Evolutionary conservation across 2,888 invertebrate species (phyloP).

Genomic region (Epistrophe grossulariae): DNA sequence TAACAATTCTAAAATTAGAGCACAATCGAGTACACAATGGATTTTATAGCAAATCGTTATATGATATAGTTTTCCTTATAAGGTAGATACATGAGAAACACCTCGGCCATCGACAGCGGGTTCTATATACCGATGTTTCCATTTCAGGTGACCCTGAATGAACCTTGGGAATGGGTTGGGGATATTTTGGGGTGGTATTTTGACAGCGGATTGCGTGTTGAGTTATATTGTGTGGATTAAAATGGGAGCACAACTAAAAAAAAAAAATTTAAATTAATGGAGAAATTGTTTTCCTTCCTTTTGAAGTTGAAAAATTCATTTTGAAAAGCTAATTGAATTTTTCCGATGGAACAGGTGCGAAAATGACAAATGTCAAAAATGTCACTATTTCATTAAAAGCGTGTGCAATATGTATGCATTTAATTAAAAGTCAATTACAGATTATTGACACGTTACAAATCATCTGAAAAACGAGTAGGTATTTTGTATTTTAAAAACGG

Average conservation of each 20-base stretch:
- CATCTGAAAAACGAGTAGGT: not conserved
- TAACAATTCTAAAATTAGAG: slow-evolving; percentile 70
- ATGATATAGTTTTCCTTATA: slow-evolving; percentile 20
- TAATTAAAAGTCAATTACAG: slow-evolving; percentile 28
- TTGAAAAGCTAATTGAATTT: slow-evolving; percentile 60
- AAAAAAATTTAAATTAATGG: slow-evolving; percentile 14
- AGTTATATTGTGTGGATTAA: slow-evolving; percentile 24
- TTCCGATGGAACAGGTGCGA: slow-evolving; percentile 54
- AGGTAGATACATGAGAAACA: slow-evolving; percentile 28
- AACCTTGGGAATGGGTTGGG: slow-evolving; percentile 39
- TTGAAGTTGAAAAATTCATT: slow-evolving; percentile 55
- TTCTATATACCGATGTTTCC: slow-evolving; percentile 25
- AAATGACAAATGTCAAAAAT: slow-evolving; percentile 66
- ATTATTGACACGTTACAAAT: slow-evolving; percentile 33
- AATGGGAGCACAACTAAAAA: not conserved
- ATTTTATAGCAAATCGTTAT: slow-evolving; percentile 22
- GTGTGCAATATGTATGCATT: slow-evolving; percentile 21
- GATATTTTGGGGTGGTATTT: slow-evolving; percentile 34
- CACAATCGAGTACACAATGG: slow-evolving; percentile 35
- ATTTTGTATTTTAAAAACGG: slow-evolving; percentile 1
- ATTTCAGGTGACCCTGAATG: slow-evolving; percentile 66
- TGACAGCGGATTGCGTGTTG: slow-evolving; percentile 56
- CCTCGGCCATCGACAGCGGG: slow-evolving; percentile 10
- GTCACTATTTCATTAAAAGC: slow-evolving; percentile 34
- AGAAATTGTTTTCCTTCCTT: slow-evolving; percentile 46